A percentile compares a stretch with the other conserved stretches of the same genome.
phyloP scores from a whole-genome alignment of 2,797 vertebrate genomes.

The Betta splendens region DNA sequence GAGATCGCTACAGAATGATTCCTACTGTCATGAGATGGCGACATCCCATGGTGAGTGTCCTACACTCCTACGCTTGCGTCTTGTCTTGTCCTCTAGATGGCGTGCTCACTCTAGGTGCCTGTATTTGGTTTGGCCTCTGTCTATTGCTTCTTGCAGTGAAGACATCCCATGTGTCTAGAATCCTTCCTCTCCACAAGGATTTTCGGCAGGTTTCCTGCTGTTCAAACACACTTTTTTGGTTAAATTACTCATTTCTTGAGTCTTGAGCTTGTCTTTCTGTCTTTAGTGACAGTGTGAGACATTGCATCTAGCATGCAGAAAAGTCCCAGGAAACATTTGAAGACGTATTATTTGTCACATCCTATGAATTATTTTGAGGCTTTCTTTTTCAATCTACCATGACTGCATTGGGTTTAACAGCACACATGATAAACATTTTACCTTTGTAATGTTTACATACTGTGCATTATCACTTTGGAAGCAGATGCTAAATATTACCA shows the following conservation, averaged over 20 bases:
- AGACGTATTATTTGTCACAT: too few relatives aligned
- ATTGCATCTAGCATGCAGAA: too few relatives aligned
- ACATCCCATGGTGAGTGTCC: constrained; percentile 52
- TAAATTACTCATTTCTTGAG: constrained; percentile 21
- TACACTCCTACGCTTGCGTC: constrained; percentile 25
- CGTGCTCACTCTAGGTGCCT: constrained; percentile 66
- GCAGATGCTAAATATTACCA: constrained; percentile 10
- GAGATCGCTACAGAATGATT: neutral
- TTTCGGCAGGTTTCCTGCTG: constrained; percentile 32
- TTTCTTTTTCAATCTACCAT: constrained; percentile 4
- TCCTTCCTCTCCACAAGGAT: constrained; percentile 38
- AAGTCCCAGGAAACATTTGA: too few relatives aligned
- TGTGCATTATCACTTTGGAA: constrained; percentile 22
- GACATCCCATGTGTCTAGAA: constrained; percentile 44
- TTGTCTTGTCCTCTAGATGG: constrained; percentile 71
- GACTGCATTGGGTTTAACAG: constrained; percentile 9
- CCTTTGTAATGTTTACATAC: constrained; percentile 7
- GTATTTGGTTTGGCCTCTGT: constrained; percentile 29
- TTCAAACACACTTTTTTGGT: constrained; percentile 41
- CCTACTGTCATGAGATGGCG: constrained; percentile 38
- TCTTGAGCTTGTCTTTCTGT: constrained; percentile 42
- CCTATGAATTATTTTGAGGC: too few relatives aligned
- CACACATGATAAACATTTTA: constrained; percentile 26
- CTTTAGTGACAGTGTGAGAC: constrained; percentile 53
- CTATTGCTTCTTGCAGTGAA: constrained; percentile 30